Base-by-base conservation (phyloP, 1,140 invertebrate genomes). In the Solenopsis fugax region DNA sequence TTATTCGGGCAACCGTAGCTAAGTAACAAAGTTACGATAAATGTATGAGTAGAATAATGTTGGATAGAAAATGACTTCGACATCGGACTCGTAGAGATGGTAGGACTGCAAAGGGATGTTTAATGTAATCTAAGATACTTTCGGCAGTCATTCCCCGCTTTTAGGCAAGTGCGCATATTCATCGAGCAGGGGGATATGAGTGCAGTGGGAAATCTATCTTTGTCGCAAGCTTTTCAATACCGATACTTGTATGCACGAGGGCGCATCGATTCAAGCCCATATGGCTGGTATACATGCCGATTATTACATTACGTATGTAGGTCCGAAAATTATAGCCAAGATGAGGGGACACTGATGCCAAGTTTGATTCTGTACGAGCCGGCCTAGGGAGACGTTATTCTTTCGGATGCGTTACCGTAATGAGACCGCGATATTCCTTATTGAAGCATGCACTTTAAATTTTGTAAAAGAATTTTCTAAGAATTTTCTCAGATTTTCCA, bases 261-360 rank as follows among this genome's bases (percentile, higher is more conserved):
- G 89, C 87, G 88, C 87, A 90, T 89, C 71, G 76, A 73, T 81
- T 86, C 80, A 69, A 75, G 85, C 92, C 93, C 94, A 95, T 95
- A 95, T 95, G 94, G 94, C 93, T 64, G 91, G 89, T 93, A 94
- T 95, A 94, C 94, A 95, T 91, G 92, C 90, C 93, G 94, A 95
- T 95, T 95, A 95, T 95, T 95, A 94, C 94, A 94, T 95, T 95
- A 95, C 91, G 92, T 93, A 94, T 94, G 93, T 94, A 94, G 92
- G 91, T 91, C 90, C 88, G 93, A 92, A 92, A 94, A 94, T 94
- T 93, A 95, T 94, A 91, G 48, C n/a, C 29, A 54, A 91, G 92
- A 88, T 91, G 90, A 90, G 90, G 91, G 89, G 80, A 88, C 56
- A 13, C 1, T 60, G 58, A 58, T 45, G 78, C 41, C 21, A 12